Evolutionary conservation across 2,888 invertebrate genomes (phyloP).

Genomic region (Dryobotodes eremita): DNA sequence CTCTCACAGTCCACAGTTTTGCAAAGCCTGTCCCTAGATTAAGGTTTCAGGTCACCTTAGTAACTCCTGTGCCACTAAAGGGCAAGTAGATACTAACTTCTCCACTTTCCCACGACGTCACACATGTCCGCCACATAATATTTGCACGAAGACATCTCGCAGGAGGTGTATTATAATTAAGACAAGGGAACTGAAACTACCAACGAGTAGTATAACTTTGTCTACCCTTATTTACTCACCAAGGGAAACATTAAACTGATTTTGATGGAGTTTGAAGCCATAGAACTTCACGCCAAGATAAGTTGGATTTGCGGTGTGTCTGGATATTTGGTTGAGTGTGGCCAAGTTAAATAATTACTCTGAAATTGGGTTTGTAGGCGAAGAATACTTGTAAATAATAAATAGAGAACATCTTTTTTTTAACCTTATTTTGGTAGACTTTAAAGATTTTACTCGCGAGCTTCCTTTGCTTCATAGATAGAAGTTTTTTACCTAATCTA

Average conservation of each 20-base stretch:
- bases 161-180: constrained; percentile 43
- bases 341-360: constrained; percentile 27
- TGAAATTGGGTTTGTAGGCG: constrained; percentile 4
- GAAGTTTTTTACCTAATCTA: background rate
- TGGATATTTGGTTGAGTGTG: constrained; percentile 34
- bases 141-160: constrained; percentile 37
- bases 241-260: constrained; percentile 61
- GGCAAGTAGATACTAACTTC: background rate
- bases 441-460: background rate
- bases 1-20: too few relatives aligned
- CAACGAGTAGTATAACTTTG: constrained; percentile 25
- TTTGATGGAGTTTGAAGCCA: constrained; percentile 60
- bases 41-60: background rate
- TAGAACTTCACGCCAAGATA: constrained; percentile 48
- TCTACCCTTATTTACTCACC: constrained; percentile 41
- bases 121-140: constrained; percentile 18
- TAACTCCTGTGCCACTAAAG: background rate
- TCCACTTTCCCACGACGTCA: constrained; percentile 6
- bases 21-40: background rate
- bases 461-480: background rate
- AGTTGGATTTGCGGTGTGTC: constrained; percentile 37
- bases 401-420: background rate
- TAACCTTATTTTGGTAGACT: background rate
- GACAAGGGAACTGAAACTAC: constrained; percentile 49
- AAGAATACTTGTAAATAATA: constrained; percentile 19